A percentile compares a stretch with the other conserved stretches of the same genome.
phyloP scores from a whole-genome alignment of 2,113 vertebrate genomes.

The Cairina moschata region DNA sequence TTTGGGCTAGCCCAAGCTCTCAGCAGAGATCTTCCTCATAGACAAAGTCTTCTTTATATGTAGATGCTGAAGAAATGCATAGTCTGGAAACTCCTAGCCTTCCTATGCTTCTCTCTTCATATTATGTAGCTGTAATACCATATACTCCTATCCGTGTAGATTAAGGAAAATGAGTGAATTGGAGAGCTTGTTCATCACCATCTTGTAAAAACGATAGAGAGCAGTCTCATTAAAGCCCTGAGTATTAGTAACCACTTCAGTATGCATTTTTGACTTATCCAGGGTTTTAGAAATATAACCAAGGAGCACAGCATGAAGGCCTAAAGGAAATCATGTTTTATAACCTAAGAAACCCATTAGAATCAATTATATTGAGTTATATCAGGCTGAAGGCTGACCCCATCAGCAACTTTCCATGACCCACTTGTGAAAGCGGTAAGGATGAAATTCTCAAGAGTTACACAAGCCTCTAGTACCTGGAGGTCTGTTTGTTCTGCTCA shows the following conservation, averaged over 20 bases:
- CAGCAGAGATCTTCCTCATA: too few species aligned
- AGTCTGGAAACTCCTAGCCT: not conserved
- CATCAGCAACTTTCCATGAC: not conserved
- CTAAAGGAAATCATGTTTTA: conserved; percentile 9
- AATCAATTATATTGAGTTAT: conserved; percentile 32
- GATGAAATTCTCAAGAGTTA: not conserved
- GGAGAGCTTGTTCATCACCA: conserved; percentile 25
- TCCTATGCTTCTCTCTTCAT: not conserved
- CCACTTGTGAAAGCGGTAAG: not conserved
- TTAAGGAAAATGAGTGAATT: conserved; percentile 14
- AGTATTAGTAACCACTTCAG: conserved; percentile 41
- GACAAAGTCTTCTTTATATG: not conserved
- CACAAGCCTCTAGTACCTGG: not conserved
- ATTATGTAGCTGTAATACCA: not conserved
- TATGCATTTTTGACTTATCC: not conserved
- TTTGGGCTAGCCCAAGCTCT: too few species aligned
- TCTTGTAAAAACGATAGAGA: conserved; percentile 28
- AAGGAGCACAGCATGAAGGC: not conserved
- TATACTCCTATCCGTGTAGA: not conserved
- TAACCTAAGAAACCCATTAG: not conserved
- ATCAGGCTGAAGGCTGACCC: not conserved
- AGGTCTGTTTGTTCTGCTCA: not conserved
- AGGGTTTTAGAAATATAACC: not conserved
- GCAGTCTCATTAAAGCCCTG: conserved; percentile 24
- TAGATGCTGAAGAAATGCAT: not conserved